phyloP scores from a whole-genome alignment of 2,113 vertebrate genomes.

The Kryptolebias marmoratus region DNA sequence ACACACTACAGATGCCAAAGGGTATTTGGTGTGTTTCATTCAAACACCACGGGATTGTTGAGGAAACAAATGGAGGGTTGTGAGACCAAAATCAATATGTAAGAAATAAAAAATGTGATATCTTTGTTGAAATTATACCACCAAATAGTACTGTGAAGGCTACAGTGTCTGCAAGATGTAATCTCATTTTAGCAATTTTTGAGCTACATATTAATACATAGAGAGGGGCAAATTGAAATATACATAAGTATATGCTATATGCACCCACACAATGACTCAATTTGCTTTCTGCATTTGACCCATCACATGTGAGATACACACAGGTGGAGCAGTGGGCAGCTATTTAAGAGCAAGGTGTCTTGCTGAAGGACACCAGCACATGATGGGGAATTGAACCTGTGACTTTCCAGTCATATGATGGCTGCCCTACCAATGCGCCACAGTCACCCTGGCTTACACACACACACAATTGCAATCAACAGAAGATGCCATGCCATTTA shows the following conservation, averaged over 20 bases:
- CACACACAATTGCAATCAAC: not conserved
- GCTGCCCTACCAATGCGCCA: no score
- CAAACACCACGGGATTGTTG: not conserved
- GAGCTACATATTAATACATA: not conserved
- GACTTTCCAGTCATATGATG: no score
- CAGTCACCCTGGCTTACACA: not conserved
- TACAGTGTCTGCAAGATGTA: not conserved
- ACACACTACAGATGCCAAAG: not conserved
- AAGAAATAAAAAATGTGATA: not conserved
- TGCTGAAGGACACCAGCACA: no score
- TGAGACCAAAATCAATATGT: not conserved
- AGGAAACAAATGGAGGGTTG: not conserved
- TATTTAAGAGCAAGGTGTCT: no score
- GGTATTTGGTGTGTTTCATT: not conserved
- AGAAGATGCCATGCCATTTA: not conserved
- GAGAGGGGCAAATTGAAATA: not conserved
- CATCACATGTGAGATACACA: no score
- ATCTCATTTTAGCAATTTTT: not conserved
- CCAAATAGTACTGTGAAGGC: not conserved
- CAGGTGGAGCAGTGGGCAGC: no score
- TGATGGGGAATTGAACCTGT: no score
- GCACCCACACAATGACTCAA: not conserved
- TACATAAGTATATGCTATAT: not conserved
- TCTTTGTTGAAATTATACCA: not conserved
- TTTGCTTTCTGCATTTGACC: no score